phyloP scores from a whole-genome alignment of 1,140 invertebrate genomes.

The Philopotamus ludificatus region DNA sequence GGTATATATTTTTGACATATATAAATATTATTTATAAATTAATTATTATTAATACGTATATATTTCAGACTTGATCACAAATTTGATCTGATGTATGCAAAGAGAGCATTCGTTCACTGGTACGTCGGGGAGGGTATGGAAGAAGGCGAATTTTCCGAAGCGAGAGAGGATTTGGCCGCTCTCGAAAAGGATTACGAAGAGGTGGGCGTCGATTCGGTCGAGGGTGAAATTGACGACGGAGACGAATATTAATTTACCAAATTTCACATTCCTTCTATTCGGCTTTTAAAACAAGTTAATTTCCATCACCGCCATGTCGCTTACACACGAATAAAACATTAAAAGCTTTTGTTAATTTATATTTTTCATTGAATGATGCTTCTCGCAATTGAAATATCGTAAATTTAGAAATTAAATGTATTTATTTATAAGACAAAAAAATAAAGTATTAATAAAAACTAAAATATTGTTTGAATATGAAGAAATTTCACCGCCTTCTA shows the following conservation, averaged over 20 bases:
- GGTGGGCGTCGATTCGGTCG: conserved; percentile 62
- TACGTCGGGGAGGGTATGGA: conserved; percentile 78
- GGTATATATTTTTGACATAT: conserved; percentile 44
- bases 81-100: conserved; percentile 80
- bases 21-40: not conserved
- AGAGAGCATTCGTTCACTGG: conserved; percentile 76
- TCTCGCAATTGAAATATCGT: too few relatives aligned
- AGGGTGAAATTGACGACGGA: conserved; percentile 60
- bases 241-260: conserved; percentile 61
- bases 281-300: not conserved
- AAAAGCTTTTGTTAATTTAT: conserved; percentile 16
- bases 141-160: conserved; percentile 81
- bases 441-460: too few relatives aligned
- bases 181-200: conserved; percentile 74
- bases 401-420: too few relatives aligned
- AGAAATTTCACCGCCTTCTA: too few relatives aligned
- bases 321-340: conserved; percentile 1
- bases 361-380: too few relatives aligned
- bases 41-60: not conserved
- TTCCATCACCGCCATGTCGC: not conserved
- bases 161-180: conserved; percentile 80
- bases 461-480: too few relatives aligned
- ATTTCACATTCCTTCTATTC: conserved; percentile 2
- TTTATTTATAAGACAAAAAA: too few relatives aligned
- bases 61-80: conserved; percentile 69